Evolutionary conservation across 2,113 vertebrate species (phyloP).

Genomic region (Recurvirostra avosetta): DNA sequence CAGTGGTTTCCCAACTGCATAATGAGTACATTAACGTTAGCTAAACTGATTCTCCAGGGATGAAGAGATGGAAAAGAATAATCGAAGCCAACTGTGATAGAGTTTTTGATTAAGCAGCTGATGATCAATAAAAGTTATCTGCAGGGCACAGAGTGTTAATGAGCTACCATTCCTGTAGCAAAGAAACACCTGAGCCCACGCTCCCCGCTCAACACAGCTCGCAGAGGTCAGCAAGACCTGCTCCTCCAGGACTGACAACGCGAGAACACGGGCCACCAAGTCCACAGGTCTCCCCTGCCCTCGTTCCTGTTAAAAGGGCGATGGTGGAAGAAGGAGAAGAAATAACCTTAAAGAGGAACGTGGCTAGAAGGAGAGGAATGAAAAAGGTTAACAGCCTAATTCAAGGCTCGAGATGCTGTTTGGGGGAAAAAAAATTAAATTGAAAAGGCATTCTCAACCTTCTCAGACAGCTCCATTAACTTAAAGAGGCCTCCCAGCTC

Average conservation of each 20-base stretch:
- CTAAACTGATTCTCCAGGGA: constrained; percentile 8
- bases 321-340: neutral
- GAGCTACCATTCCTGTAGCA: neutral
- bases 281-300: neutral
- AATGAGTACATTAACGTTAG: constrained; percentile 38
- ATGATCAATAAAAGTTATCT: constrained; percentile 64
- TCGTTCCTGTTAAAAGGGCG: neutral
- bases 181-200: neutral
- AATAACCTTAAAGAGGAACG: neutral
- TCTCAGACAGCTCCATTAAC: neutral
- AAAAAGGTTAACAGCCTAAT: neutral
- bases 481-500: neutral
- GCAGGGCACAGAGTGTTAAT: constrained; percentile 33
- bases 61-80: constrained; percentile 20
- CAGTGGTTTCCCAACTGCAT: neutral
- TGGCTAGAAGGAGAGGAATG: neutral
- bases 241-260: neutral
- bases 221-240: neutral
- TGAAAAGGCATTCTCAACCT: neutral
- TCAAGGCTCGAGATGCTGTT: neutral
- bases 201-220: neutral
- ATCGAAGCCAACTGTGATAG: constrained; percentile 38
- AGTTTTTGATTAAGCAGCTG: constrained; percentile 54
- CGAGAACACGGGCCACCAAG: rapidly evolving
- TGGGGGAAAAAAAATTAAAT: neutral